Evolutionary conservation across 2,797 vertebrate genomes (phyloP).

Genomic region (Acomys russatus): DNA sequence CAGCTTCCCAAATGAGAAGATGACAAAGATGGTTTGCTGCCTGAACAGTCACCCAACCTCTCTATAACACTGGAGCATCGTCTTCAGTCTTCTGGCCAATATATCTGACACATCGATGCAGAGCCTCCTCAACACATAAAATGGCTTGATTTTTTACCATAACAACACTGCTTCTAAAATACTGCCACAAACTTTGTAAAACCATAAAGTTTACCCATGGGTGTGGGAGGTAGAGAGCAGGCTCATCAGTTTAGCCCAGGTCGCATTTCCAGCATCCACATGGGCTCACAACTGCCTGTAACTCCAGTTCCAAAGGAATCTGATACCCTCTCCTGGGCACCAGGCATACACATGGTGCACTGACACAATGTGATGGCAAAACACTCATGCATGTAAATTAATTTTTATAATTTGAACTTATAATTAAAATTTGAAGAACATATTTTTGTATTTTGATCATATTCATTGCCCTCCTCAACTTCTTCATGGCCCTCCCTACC

Average conservation of each 20-base stretch:
- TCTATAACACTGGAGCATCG: no score
- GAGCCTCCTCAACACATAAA: neutral
- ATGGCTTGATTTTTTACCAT: conserved; percentile 7
- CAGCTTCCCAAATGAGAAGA: no score
- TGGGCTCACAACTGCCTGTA: neutral
- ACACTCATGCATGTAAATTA: neutral
- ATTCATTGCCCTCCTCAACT: neutral
- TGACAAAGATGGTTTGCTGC: no score
- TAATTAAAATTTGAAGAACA: neutral
- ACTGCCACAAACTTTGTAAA: neutral
- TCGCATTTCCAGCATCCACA: neutral
- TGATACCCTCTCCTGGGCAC: neutral
- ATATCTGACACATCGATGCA: neutral
- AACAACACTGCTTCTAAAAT: neutral
- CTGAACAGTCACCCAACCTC: no score
- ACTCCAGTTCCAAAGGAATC: neutral
- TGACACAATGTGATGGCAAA: neutral
- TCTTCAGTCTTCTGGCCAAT: no score
- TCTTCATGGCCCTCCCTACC: neutral
- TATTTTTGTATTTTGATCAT: neutral
- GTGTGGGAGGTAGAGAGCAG: neutral
- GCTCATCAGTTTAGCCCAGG: neutral
- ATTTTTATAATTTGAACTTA: neutral
- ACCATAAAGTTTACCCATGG: neutral
- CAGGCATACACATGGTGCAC: neutral